Evolutionary conservation across 1,140 invertebrate species (phyloP).

Genomic region (Chlorops oryzae): DNA sequence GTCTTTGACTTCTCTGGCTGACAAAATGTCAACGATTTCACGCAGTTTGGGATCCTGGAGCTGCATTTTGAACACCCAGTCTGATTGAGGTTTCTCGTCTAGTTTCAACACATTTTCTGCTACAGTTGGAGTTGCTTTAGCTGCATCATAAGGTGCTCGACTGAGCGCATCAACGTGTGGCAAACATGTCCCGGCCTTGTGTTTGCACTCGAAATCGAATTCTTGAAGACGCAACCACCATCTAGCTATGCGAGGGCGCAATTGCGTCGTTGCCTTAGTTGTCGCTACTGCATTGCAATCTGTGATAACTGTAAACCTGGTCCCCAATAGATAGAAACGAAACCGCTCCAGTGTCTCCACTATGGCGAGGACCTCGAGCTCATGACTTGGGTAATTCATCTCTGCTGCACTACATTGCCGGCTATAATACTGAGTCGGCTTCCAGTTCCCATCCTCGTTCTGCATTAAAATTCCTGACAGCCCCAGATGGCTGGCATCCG

Average conservation of each 20-base stretch:
- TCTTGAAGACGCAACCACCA: slow-evolving; percentile 29
- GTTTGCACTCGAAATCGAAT: background rate
- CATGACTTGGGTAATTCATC: slow-evolving; percentile 21
- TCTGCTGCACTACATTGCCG: slow-evolving; percentile 15
- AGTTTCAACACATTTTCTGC: too few relatives aligned
- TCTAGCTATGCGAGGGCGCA: slow-evolving; percentile 27
- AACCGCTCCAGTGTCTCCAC: slow-evolving; percentile 10
- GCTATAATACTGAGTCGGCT: slow-evolving; percentile 14
- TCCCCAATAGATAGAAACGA: slow-evolving; percentile 8
- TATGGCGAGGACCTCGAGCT: slow-evolving; percentile 23
- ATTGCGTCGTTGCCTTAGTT: background rate
- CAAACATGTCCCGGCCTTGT: background rate
- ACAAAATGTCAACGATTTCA: too few relatives aligned
- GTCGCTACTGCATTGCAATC: slow-evolving; percentile 11
- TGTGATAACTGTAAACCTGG: slow-evolving; percentile 11
- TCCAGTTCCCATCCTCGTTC: background rate
- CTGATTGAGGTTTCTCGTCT: too few relatives aligned
- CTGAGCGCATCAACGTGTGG: too few relatives aligned
- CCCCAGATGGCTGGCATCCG: too few relatives aligned
- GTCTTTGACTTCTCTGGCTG: too few relatives aligned
- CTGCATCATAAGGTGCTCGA: too few relatives aligned
- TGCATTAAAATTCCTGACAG: too few relatives aligned
- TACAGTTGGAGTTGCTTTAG: too few relatives aligned
- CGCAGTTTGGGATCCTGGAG: too few relatives aligned
- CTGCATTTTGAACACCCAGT: too few relatives aligned